These are phyloP conservation scores for Drosophila incognita DNA, from an alignment of 2,888 invertebrate species.

Conservation along the genomic window DNA sequence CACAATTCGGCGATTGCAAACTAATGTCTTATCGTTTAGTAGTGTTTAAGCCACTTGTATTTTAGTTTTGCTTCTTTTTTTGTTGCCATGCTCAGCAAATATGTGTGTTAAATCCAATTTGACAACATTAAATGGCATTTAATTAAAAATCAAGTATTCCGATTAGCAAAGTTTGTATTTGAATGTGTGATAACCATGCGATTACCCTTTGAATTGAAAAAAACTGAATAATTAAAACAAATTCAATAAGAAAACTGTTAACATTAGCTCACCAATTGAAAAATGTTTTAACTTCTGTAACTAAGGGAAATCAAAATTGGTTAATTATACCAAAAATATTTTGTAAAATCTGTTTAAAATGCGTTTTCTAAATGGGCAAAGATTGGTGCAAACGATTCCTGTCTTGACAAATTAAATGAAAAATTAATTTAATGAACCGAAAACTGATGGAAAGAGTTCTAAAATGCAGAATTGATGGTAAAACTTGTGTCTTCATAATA, in stretches of 20 bases:
- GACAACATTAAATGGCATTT: constrained; percentile 36
- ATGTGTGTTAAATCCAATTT: constrained; percentile 43
- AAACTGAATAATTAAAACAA: background rate
- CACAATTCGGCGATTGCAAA: background rate
- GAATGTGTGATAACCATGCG: background rate
- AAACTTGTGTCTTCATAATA: background rate
- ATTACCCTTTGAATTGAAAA: constrained; percentile 20
- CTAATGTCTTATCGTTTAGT: background rate
- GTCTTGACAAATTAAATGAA: background rate
- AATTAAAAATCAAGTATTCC: constrained; percentile 25
- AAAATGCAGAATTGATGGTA: background rate
- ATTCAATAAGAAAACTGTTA: background rate
- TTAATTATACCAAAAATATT: background rate
- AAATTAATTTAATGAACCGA: background rate
- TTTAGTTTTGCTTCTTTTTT: background rate
- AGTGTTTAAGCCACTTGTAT: background rate
- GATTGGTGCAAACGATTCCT: background rate
- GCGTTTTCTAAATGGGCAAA: background rate
- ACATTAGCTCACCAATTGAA: too few relatives aligned
- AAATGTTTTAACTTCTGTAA: background rate
- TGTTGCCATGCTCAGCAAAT: constrained; percentile 20
- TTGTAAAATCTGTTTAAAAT: background rate
- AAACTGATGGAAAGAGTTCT: background rate
- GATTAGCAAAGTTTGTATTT: constrained; percentile 7
- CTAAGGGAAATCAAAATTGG: accelerated